Conservation (phyloP, 1,140 invertebrate genomes). For the Apis cerana region DNA sequence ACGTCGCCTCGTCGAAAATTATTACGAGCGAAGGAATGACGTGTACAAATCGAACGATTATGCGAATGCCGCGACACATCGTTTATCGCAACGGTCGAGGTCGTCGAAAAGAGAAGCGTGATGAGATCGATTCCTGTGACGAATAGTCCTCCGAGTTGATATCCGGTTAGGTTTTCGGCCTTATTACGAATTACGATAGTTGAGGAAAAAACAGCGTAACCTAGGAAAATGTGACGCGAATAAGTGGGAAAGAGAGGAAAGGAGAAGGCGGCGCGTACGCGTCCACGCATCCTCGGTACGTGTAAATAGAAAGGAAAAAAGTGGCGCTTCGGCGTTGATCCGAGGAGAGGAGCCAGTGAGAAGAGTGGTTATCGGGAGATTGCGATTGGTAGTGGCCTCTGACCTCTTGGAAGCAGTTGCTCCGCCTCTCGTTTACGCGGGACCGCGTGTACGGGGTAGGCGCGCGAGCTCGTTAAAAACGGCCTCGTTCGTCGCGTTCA, state of each 20-base stretch:
- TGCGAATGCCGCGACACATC: conserved; percentile 64
- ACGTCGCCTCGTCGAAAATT: neutral
- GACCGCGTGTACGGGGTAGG: conserved; percentile 48
- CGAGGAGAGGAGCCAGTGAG: conserved; percentile 33
- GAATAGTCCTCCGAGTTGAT: conserved; percentile 49
- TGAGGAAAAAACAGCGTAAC: neutral
- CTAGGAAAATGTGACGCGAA: neutral
- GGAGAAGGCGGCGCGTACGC: neutral
- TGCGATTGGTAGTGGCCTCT: conserved; percentile 75
- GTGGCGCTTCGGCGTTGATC: neutral
- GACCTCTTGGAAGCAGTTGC: conserved; percentile 66
- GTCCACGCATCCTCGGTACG: neutral
- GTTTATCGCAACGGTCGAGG: conserved; percentile 39
- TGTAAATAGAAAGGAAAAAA: neutral
- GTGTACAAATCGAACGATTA: conserved; percentile 72
- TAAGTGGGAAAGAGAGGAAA: neutral
- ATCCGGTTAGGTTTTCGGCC: neutral
- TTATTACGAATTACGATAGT: neutral
- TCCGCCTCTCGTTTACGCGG: conserved; percentile 74
- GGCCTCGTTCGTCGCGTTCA: neutral
- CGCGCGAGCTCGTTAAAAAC: conserved; percentile 48
- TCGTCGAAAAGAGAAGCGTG: conserved; percentile 55
- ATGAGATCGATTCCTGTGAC: conserved; percentile 72
- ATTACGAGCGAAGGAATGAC: conserved; percentile 47
- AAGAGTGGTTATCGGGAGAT: conserved; percentile 70